Conservation (phyloP, 1,140 invertebrate species). For the Drosophila asahinai region DNA sequence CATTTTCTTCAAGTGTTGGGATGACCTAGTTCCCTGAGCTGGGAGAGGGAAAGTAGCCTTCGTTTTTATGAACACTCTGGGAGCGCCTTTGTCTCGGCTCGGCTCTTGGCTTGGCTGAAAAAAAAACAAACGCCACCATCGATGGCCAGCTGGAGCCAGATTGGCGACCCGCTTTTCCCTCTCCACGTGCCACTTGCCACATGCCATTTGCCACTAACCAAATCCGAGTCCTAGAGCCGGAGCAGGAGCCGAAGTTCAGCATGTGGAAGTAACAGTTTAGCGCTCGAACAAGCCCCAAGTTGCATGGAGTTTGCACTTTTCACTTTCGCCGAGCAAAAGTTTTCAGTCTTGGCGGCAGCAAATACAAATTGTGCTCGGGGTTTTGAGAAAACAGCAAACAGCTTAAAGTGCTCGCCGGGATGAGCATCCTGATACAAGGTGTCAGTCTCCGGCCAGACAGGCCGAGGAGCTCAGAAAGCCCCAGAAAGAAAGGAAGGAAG, state of each 20-base stretch:
- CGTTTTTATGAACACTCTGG: constrained; percentile 76
- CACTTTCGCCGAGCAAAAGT: constrained; percentile 60
- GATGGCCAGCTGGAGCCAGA: constrained; percentile 70
- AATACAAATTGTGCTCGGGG: constrained; percentile 68
- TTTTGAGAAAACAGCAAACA: constrained; percentile 38
- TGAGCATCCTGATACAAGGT: constrained; percentile 50
- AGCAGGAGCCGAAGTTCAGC: constrained; percentile 22
- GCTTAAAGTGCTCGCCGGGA: constrained; percentile 52
- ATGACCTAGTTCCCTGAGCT: constrained; percentile 62
- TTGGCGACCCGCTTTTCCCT: constrained; percentile 36
- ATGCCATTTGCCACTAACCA: constrained; percentile 14
- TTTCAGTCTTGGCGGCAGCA: constrained; percentile 53
- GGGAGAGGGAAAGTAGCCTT: constrained; percentile 17
- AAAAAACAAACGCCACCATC: constrained; percentile 42
- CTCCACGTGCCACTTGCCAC: neutral
- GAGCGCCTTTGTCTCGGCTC: constrained; percentile 74
- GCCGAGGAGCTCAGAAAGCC: neutral
- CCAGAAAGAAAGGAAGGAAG: neutral
- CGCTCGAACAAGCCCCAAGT: constrained; percentile 79
- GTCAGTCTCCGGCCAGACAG: constrained; percentile 30
- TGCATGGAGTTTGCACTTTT: constrained; percentile 63
- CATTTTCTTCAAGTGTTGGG: constrained; percentile 10
- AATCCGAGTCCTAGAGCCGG: constrained; percentile 7
- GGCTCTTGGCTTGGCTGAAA: constrained; percentile 57
- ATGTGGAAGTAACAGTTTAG: constrained; percentile 82